Evolutionary conservation across 2,113 vertebrate genomes (phyloP).

Genomic region (Lepidothrix coronata): DNA sequence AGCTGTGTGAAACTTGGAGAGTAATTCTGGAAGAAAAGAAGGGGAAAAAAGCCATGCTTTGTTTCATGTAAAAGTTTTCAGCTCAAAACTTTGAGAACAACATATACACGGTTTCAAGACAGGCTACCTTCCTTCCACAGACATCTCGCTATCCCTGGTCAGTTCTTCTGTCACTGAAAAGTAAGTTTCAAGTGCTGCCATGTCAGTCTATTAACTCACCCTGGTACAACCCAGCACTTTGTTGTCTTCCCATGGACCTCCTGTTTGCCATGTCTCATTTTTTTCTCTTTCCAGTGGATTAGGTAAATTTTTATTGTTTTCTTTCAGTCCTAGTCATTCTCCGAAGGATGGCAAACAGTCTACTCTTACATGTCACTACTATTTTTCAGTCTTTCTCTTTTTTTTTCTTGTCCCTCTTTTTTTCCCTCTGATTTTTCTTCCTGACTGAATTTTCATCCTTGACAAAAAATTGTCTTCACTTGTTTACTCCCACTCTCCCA

Average conservation of each 20-base stretch:
- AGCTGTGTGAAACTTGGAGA: not conserved
- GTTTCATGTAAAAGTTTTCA: not conserved
- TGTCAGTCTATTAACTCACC: not conserved
- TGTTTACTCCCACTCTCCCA: too few species aligned
- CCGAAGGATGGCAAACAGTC: not conserved
- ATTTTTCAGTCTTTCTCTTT: not conserved
- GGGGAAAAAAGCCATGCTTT: not conserved
- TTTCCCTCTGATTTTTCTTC: not conserved
- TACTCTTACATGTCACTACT: not conserved
- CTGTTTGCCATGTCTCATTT: accelerated
- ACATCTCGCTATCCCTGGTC: not conserved
- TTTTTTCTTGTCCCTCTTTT: not conserved
- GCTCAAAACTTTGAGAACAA: not conserved
- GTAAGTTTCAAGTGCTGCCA: not conserved
- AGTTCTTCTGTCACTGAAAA: not conserved
- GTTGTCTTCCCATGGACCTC: not conserved
- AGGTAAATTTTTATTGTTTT: not conserved
- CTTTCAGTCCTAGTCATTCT: not conserved
- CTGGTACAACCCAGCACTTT: not conserved
- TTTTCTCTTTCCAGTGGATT: not conserved
- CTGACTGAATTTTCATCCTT: not conserved
- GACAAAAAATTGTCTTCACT: not conserved
- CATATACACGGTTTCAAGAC: accelerated
- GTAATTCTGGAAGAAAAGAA: not conserved
- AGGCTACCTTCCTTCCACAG: not conserved